These are phyloP conservation scores for Nestor notabilis DNA, from an alignment of 2,113 vertebrate genomes.

Conservation along the genomic window DNA sequence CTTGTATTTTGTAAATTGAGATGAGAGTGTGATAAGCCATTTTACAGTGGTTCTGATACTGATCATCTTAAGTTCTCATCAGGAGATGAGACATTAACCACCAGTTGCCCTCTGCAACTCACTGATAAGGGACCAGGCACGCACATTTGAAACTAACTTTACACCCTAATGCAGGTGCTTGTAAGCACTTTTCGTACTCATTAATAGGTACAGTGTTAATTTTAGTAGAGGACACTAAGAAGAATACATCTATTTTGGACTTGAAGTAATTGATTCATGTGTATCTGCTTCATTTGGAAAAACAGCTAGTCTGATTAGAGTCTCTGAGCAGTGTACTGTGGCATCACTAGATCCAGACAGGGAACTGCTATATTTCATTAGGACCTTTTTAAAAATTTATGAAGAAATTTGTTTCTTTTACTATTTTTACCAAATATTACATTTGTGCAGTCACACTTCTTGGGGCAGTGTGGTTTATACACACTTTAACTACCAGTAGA, in stretches of 20 bases:
- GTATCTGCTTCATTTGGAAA: background rate
- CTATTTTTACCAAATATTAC: background rate
- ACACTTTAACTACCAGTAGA: background rate
- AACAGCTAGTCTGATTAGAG: background rate
- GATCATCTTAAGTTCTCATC: background rate
- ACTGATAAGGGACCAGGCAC: constrained; percentile 6
- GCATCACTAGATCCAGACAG: background rate
- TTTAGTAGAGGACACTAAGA: background rate
- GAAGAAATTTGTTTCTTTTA: background rate
- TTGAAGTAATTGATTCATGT: background rate
- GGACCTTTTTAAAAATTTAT: background rate
- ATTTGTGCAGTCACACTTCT: accelerated
- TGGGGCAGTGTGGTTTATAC: background rate
- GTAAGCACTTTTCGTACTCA: background rate
- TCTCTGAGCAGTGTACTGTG: background rate
- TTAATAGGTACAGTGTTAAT: background rate
- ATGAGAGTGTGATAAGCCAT: background rate
- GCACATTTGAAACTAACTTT: background rate
- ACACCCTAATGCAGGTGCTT: background rate
- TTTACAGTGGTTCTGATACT: background rate
- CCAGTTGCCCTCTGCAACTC: background rate
- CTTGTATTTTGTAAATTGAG: background rate
- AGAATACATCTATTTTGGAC: background rate
- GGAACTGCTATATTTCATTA: background rate
- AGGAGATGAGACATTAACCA: background rate